Evolutionary conservation across 2,888 invertebrate species (phyloP), one percentile per base, ranked within the genome.

Genomic region (Ormyrus thymus): DNA sequence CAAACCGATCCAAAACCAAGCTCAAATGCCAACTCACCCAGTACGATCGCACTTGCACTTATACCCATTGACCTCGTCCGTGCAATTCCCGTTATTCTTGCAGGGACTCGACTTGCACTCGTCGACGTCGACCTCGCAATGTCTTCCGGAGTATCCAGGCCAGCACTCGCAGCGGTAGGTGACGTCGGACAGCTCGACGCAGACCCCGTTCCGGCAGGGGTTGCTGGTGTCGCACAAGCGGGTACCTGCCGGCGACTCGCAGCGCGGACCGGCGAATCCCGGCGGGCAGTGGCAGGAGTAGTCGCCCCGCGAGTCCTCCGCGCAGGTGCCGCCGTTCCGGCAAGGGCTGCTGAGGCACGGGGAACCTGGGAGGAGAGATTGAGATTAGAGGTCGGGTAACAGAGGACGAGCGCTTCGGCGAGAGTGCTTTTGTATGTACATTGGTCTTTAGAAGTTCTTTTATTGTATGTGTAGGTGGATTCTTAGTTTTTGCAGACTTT

Each of bases 21-120:
- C 29, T 29, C 29, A 71, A 29, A n/a, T n/a, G n/a, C n/a, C n/a
- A n/a, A 84, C 86, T 84, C 83, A 90, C 93, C 93, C 93, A 0
- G 96, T 96, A 84, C 92, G 92, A 65, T 91, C 90, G 89, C 97
- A 97, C 87, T 95, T 93, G 90, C 97, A 97, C 9, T 93, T 93
- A 90, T 93, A 97, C 85, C 94, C 93, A 89, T 95, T 94, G 83
- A 93, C 91, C 69, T 93, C 93, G 90, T 96, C 95, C 61, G 92
- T 90, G 89, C 97, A 97, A 77, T 91, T 91, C 9, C 95, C 95
- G 82, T 93, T 93, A 90, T 96, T 93, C 83, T 92, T 92, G 87
- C 96, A 96, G 0, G 94, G 94, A 83, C 89, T 90, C n/a, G 92
- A 91, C 80, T 92, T 89, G 90, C 97, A 97, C 66, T 81, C 81